Conservation (phyloP, 2,113 vertebrate species). For the Archilochus colubris region DNA sequence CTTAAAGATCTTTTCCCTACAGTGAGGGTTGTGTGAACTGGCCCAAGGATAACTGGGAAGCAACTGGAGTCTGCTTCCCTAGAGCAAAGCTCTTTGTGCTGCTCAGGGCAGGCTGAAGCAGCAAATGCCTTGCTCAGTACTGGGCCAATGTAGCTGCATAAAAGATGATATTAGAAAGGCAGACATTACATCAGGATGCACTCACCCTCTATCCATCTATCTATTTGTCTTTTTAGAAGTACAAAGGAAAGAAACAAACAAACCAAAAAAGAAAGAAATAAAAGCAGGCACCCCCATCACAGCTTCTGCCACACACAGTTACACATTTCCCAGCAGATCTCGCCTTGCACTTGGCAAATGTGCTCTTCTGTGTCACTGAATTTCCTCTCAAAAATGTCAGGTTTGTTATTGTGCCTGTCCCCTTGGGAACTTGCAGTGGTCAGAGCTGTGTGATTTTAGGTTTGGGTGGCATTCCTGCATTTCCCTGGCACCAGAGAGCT, state of each 20-base stretch:
- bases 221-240: background rate
- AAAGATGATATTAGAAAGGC: background rate
- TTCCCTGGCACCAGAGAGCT: background rate
- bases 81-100: background rate
- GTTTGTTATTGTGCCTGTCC: background rate
- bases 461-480: background rate
- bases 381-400: background rate
- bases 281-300: background rate
- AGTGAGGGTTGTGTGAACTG: background rate
- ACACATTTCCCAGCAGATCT: background rate
- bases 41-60: background rate
- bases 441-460: background rate
- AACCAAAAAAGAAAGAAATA: background rate
- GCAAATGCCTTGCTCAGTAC: background rate
- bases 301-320: background rate
- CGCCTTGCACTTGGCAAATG: background rate
- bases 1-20: background rate
- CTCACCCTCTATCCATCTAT: background rate
- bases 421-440: background rate
- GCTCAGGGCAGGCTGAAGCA: background rate
- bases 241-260: background rate
- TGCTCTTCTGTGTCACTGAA: conserved; percentile 39
- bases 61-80: background rate
- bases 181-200: background rate
- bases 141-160: background rate